phyloP scores from a whole-genome alignment of 2,888 invertebrate genomes.

The Rhamnusium bicolor region DNA sequence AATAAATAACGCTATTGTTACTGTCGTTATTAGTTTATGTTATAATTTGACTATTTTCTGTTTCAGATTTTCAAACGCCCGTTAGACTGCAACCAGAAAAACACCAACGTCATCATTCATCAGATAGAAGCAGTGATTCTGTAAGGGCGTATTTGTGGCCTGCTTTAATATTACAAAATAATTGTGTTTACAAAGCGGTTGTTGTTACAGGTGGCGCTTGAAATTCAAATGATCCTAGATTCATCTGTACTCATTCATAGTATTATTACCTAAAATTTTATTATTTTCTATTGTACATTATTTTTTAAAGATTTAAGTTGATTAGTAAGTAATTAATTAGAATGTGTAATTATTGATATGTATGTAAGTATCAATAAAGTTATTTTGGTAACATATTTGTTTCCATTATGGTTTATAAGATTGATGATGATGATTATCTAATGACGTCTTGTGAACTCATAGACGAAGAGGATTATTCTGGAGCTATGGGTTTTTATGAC shows the following conservation, averaged over 20 bases:
- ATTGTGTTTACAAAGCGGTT: slow-evolving; percentile 88
- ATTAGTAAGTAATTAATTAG: not conserved
- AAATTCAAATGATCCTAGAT: slow-evolving; percentile 12
- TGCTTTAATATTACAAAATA: slow-evolving; percentile 83
- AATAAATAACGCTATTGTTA: too few relatives aligned
- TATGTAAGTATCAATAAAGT: not conserved
- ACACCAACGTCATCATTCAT: slow-evolving; percentile 85
- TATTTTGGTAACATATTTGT: not conserved
- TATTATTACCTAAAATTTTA: slow-evolving; percentile 5
- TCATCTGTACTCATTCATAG: not conserved
- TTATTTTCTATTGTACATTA: not conserved
- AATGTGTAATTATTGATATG: not conserved
- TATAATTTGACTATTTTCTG: not conserved
- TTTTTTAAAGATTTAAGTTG: not conserved
- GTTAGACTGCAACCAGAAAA: slow-evolving; percentile 76
- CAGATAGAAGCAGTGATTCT: slow-evolving; percentile 82
- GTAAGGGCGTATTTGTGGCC: slow-evolving; percentile 92
- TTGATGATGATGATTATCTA: too few relatives aligned
- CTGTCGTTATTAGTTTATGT: too few relatives aligned
- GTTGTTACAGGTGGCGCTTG: slow-evolving; percentile 80
- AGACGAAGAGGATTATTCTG: too few relatives aligned
- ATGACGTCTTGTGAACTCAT: too few relatives aligned
- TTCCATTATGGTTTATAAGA: too few relatives aligned
- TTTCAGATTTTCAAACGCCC: slow-evolving; percentile 78
- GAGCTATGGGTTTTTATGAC: too few relatives aligned